Conservation (phyloP, 92 coral and sea anemone species). For the Phenganax subtilis region DNA sequence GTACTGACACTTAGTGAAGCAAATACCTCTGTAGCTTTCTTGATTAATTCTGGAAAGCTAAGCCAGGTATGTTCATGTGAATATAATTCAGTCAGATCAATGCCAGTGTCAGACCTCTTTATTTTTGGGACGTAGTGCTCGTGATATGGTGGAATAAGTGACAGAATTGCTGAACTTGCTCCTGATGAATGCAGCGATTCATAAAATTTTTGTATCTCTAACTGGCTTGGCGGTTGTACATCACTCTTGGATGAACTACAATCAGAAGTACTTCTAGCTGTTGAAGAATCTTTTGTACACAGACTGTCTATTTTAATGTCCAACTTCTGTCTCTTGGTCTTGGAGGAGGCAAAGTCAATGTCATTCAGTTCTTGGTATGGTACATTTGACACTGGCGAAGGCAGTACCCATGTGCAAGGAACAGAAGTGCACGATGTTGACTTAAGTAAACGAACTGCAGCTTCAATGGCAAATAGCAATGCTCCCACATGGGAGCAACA, state of each 20-base stretch:
- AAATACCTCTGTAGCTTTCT: constrained; percentile 36
- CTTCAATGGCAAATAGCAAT: constrained; percentile 33
- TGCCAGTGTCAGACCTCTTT: not conserved
- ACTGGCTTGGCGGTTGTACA: constrained; percentile 19
- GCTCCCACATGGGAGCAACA: constrained; percentile 40
- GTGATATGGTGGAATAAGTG: constrained; percentile 49
- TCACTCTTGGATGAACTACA: not conserved
- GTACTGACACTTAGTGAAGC: constrained; percentile 16
- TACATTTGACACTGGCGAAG: constrained; percentile 48
- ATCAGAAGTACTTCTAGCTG: not conserved
- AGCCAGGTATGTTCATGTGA: constrained; percentile 24
- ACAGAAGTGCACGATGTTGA: constrained; percentile 52
- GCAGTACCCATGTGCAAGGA: constrained; percentile 65
- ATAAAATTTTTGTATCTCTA: constrained; percentile 39
- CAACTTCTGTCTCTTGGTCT: constrained; percentile 50
- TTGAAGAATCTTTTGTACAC: not conserved
- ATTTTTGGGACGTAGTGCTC: constrained; percentile 35
- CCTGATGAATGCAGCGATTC: constrained; percentile 41
- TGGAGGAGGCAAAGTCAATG: constrained; percentile 55
- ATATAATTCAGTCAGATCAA: constrained; percentile 46
- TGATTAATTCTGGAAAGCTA: constrained; percentile 42
- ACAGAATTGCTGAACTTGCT: constrained; percentile 48
- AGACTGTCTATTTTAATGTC: constrained; percentile 31
- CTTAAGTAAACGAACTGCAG: constrained; percentile 3
- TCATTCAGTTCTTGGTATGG: constrained; percentile 50